Percentiles rank a stretch among this genome's conserved stretches.
These are phyloP conservation scores for Varecia variegata DNA, from an alignment of 2,797 vertebrate species.

Conservation along the genomic window DNA sequence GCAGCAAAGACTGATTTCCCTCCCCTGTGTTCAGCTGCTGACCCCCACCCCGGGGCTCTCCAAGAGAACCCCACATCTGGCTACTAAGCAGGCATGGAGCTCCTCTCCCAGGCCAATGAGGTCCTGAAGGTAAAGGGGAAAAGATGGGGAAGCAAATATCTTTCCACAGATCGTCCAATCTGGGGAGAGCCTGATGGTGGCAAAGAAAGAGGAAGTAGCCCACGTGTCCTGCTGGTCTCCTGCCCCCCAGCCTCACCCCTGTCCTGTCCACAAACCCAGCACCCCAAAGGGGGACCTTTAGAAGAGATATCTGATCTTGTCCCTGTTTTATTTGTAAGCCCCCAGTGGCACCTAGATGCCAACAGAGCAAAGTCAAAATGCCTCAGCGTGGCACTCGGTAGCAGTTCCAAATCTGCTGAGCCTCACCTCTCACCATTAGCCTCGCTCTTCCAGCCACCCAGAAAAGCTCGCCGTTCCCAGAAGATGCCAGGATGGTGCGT, in stretches of 20 bases:
- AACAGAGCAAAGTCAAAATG: background rate
- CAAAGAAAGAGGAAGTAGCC: background rate
- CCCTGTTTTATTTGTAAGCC: background rate
- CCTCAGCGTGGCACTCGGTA: background rate
- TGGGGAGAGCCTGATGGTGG: background rate
- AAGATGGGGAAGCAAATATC: background rate
- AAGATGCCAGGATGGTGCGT: background rate
- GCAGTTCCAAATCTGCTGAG: background rate
- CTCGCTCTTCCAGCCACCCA: background rate
- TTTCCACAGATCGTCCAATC: background rate
- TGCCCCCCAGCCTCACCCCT: background rate
- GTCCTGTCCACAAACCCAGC: background rate
- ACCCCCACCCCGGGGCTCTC: background rate
- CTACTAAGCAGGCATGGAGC: background rate
- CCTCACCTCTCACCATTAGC: background rate
- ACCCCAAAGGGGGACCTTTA: background rate
- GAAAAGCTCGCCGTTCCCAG: background rate
- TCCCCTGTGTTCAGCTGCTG: background rate
- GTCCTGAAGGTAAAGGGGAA: background rate
- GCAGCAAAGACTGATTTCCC: background rate
- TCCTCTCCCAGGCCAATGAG: background rate
- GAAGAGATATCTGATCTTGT: background rate
- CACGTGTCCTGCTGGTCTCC: background rate
- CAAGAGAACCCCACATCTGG: background rate
- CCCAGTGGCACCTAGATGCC: background rate